Base-by-base conservation (phyloP, 1,140 invertebrate genomes). In the Zaprionus kolodkinae region DNA sequence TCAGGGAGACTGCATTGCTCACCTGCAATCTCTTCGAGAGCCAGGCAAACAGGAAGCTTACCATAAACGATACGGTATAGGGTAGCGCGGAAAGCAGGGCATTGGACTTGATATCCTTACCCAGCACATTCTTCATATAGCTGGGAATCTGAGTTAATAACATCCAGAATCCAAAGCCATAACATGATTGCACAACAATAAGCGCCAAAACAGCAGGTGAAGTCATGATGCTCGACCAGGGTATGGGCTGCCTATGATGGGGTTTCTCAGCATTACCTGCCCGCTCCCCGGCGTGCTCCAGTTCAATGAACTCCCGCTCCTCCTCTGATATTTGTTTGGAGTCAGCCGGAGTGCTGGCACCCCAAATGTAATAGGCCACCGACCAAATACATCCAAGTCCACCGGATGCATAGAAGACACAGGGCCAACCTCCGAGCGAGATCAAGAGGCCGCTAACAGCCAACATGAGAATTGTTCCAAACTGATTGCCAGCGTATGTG, bases 81-180 rank as follows among this genome's bases (percentile, higher is more conserved):
- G 97, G 97, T 6, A 97, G 88, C 0, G 97, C 95, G 12, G 96
- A 95, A 30, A 96, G 87, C 35, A 95, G 76, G 13, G 96, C 96
- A 91, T 96, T 96, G 1, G 94, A 88, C 92, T 95, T 94, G 6
- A 99, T 95, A 69, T 98, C 93, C 72, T 96, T 96, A 48, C 95
- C 93, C 1, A 99, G 93, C 0, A 98, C 95, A 66, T 95, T 94
- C 21, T 95, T 95, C 94, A 99, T 96, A 87, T 98, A 99, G 0
- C 95, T 96, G 0, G 98, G 98, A 82, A 99, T 95, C 93, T 98
- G 95, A 0, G 97, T 98, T 30, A 99, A 93, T 38, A 99, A 93
- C 2, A 96, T 98, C 94, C 97, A 98, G 91, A 97, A 98, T 0
- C 97, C 97, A 97, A 97, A 99, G 86, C 97, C 97, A 85, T 98